Base-by-base conservation (phyloP, 2,888 invertebrate genomes). In the Teleiodes luculella region DNA sequence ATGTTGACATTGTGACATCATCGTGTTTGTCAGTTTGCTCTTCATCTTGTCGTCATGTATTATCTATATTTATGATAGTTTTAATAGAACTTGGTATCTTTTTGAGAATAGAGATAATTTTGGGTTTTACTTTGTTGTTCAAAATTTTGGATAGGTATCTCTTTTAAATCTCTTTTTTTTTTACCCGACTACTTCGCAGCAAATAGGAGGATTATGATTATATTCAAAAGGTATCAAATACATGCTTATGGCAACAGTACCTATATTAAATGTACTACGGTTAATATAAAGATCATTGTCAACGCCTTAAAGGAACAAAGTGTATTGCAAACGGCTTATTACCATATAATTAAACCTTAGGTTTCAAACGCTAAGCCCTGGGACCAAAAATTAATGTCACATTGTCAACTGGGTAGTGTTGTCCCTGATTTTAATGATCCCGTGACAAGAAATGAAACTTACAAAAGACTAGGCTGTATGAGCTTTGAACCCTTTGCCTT, bases 1-100 rank as follows among this genome's bases (percentile, higher is more conserved):
- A 56, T 74, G 72, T 74, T 76, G 67, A 72, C 68, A 65, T 36
- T 64, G 68, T 80, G 80, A 83, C 76, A 78, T 82, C 82, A 83
- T 66, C 69, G 30, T 31, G 31, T 46, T 31, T 43, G 68, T 67
- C 59, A 78, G 68, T 79, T 79, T 80, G 74, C 71, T 71, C 74
- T 74, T 75, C 70, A 68, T 73, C 70, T 67, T 68, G 68, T 69
- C 69, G 68, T 69, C 70, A 67, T 55, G 55, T 18, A 20, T 30
- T 14, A 31, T 47, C 33, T 33, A 14, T 33, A 18, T 14, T 33
- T 6, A 24, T 10, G n/a, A 5, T 24, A 43, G 18, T 43, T 43
- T 43, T 24, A 24, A 28, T 28, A 13, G 24, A 24, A 24, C 24
- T 24, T 24, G 3, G 24, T 24, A 24, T 24, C 24, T 24, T 4